Conservation (phyloP, 23 tunicate species). For the Aplidium turbinatum region DNA sequence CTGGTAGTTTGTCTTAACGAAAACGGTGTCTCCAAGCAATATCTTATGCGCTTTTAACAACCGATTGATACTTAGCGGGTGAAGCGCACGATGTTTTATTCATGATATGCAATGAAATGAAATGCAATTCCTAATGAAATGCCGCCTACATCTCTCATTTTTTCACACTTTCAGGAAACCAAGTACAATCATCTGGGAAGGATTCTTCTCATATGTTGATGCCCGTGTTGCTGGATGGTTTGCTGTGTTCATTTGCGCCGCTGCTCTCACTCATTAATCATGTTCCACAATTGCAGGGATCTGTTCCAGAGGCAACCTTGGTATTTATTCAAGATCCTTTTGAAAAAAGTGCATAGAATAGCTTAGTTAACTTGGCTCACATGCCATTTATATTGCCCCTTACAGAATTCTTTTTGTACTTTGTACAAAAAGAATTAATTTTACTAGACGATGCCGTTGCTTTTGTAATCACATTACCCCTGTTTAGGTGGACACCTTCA, state of each 20-base stretch:
- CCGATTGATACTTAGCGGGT: too few species aligned
- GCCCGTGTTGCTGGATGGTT: slow-evolving; percentile 53
- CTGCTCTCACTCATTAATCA: slow-evolving; percentile 61
- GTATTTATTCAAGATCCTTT: neutral
- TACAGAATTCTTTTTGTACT: neutral
- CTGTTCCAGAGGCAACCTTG: slow-evolving; percentile 41
- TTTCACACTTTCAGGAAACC: neutral
- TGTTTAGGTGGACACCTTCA: slow-evolving; percentile 46
- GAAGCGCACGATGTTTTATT: too few species aligned
- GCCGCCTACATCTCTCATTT: too few species aligned
- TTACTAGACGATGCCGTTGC: neutral
- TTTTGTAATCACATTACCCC: neutral
- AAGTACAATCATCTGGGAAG: neutral
- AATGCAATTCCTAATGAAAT: too few species aligned
- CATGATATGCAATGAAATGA: too few species aligned
- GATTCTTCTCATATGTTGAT: neutral
- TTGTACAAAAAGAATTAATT: neutral
- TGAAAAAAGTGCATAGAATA: too few species aligned
- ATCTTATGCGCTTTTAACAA: too few species aligned
- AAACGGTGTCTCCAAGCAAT: too few species aligned
- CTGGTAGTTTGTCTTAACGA: too few species aligned
- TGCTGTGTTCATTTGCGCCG: slow-evolving; percentile 69
- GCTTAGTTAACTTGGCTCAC: too few species aligned
- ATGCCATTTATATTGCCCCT: neutral
- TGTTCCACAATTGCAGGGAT: slow-evolving; percentile 57